Conservation (phyloP, 2,888 invertebrate genomes). For the Tyria jacobaeae region DNA sequence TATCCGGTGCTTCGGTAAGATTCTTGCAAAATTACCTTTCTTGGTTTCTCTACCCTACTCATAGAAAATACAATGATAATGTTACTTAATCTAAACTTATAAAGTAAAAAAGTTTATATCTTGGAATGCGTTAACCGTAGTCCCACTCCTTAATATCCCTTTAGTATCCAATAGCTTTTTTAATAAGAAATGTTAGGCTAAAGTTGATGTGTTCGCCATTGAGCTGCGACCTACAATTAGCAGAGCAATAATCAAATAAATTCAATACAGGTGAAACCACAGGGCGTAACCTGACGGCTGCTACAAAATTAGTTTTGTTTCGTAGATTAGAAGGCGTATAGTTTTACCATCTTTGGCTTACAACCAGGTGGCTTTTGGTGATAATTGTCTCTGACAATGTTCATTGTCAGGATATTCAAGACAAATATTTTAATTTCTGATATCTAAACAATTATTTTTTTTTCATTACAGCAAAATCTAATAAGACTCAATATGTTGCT, state of each 20-base stretch:
- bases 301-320: background rate
- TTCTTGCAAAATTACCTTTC: slow-evolving; percentile 10
- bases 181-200: too few species aligned
- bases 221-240: background rate
- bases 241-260: background rate
- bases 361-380: too few species aligned
- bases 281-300: background rate
- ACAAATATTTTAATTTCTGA: background rate
- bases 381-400: too few species aligned
- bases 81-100: too few species aligned
- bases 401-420: too few species aligned
- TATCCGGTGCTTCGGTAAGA: slow-evolving; percentile 30
- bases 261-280: background rate
- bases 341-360: too few species aligned
- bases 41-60: too few species aligned
- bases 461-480: background rate
- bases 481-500: background rate
- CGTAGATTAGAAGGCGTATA: background rate
- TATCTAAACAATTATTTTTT: background rate
- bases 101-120: too few species aligned
- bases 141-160: too few species aligned
- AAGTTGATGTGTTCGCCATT: background rate
- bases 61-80: too few species aligned
- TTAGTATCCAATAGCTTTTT: too few species aligned
- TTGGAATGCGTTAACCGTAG: too few species aligned